Evolutionary conservation across 2,113 vertebrate species (phyloP).

Genomic region (Gopherus flavomarginatus): DNA sequence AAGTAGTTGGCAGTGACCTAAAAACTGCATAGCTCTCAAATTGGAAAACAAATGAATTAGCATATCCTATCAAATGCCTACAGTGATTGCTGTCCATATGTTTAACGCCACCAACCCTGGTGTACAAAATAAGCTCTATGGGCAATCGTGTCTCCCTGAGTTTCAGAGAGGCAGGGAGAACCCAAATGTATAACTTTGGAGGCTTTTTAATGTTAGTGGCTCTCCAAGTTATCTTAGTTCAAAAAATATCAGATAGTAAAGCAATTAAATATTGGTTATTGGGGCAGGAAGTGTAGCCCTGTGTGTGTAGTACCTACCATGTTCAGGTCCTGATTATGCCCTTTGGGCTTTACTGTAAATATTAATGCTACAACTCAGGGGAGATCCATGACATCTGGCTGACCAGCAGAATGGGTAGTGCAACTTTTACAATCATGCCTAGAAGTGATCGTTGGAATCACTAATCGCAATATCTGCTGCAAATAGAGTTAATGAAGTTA

Average conservation of each 20-base stretch:
- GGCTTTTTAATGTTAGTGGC: neutral
- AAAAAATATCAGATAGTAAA: neutral
- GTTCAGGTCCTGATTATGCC: too few species aligned
- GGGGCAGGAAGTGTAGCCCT: neutral
- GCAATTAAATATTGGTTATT: neutral
- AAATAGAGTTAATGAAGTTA: neutral
- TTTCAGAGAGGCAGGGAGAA: neutral
- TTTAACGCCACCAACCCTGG: too few species aligned
- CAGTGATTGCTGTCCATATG: too few species aligned
- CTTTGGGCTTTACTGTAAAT: too few species aligned
- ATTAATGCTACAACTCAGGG: too few species aligned
- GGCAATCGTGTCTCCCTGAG: neutral
- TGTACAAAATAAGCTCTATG: too few species aligned
- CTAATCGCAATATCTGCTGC: neutral
- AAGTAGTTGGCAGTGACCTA: neutral
- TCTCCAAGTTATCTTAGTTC: neutral
- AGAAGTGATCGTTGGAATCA: rapidly evolving
- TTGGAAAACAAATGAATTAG: neutral
- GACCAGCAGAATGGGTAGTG: rapidly evolving
- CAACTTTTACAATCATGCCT: neutral
- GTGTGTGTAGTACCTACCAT: too few species aligned
- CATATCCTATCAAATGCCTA: too few species aligned
- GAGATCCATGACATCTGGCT: too few species aligned
- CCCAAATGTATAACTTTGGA: neutral
- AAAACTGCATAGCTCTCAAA: neutral